A percentile compares a stretch with the other conserved stretches of the same genome.
phyloP scores from a whole-genome alignment of 2,113 vertebrate species.

The Phainopepla nitens region DNA sequence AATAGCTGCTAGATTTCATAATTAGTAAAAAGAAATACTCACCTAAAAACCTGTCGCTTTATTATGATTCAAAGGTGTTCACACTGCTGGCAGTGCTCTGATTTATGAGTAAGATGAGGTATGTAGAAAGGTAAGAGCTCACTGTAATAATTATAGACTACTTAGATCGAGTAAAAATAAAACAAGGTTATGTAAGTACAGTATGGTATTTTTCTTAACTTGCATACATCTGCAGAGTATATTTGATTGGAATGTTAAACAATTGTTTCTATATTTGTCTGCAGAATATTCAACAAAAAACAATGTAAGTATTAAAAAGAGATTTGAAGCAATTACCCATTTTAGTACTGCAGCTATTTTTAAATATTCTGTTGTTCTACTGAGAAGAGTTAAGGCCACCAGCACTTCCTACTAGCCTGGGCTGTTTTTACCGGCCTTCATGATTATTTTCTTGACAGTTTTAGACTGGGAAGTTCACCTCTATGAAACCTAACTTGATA shows the following conservation, averaged over 20 bases:
- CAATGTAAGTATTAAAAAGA: conserved; percentile 84
- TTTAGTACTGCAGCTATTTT: not conserved
- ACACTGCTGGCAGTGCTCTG: not conserved
- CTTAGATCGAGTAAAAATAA: not conserved
- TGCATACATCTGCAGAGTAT: conserved; percentile 89
- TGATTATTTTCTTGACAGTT: not conserved
- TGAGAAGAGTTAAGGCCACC: not conserved
- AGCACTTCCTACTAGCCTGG: not conserved
- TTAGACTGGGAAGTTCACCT: not conserved
- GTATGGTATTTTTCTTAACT: conserved; percentile 76
- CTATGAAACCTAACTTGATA: not conserved
- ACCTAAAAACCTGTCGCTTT: not conserved
- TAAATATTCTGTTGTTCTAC: not conserved
- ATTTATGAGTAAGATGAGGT: not conserved
- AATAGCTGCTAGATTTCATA: not conserved
- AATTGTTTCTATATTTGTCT: conserved; percentile 94
- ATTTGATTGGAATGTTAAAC: conserved; percentile 99
- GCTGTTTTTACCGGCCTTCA: not conserved
- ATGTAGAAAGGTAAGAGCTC: not conserved
- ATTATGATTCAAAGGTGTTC: not conserved
- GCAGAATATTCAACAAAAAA: conserved; percentile 94
- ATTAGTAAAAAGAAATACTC: not conserved
- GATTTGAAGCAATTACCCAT: not conserved
- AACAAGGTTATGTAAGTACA: not conserved
- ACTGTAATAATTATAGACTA: not conserved